phyloP scores from a whole-genome alignment of 2,888 invertebrate species.

The Pammene aurita region DNA sequence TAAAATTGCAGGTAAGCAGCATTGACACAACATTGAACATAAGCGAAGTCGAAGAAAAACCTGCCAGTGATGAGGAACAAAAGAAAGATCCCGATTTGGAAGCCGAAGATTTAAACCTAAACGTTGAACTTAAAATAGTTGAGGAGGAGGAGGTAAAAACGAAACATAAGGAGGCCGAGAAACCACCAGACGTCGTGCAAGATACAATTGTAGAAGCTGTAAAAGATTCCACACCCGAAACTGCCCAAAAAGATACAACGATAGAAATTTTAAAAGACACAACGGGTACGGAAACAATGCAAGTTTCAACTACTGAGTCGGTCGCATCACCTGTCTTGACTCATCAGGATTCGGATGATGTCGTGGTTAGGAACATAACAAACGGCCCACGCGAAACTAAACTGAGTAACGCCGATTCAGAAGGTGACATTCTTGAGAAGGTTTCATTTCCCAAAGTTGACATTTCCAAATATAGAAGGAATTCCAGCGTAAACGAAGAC shows the following conservation, averaged over 20 bases:
- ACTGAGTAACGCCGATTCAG: conserved; percentile 53
- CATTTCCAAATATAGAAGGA: conserved; percentile 72
- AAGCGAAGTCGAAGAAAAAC: conserved; percentile 55
- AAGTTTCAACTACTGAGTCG: conserved; percentile 28
- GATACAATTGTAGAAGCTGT: conserved; percentile 44
- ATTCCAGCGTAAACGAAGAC: conserved; percentile 77
- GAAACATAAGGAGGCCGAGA: conserved; percentile 42
- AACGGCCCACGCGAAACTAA: conserved; percentile 17
- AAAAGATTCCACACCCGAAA: conserved; percentile 38
- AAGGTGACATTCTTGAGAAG: conserved; percentile 63
- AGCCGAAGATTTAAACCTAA: conserved; percentile 67
- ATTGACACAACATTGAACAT: conserved; percentile 62
- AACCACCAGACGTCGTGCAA: conserved; percentile 39
- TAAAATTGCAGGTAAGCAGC: conserved; percentile 62
- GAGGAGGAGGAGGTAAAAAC: conserved; percentile 70
- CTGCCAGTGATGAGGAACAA: conserved; percentile 36
- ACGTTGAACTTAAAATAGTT: conserved; percentile 76
- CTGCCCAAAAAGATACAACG: conserved; percentile 23
- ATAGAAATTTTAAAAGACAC: conserved; percentile 39
- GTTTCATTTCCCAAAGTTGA: conserved; percentile 72
- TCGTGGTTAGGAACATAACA: conserved; percentile 25
- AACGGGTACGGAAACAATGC: conserved; percentile 45
- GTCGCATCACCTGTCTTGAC: conserved; percentile 2
- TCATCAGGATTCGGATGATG: conserved; percentile 34
- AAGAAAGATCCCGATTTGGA: conserved; percentile 60